Conservation (phyloP, 1,140 invertebrate species). For the Lordiphosa mommai region DNA sequence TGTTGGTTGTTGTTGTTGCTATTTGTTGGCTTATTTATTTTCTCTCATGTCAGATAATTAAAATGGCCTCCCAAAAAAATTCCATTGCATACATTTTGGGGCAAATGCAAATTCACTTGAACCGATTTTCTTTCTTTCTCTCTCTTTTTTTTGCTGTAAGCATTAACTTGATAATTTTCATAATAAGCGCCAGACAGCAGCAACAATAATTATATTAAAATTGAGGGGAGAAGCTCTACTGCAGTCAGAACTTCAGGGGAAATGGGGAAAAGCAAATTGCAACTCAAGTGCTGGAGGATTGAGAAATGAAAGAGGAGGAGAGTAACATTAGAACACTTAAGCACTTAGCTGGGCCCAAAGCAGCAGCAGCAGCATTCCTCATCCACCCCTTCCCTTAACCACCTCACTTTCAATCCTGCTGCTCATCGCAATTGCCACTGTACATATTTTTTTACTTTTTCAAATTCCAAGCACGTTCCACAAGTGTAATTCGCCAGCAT, state of each 20-base stretch:
- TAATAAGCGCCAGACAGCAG: slow-evolving; percentile 50
- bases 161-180: slow-evolving; percentile 63
- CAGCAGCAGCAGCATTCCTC: slow-evolving; percentile 4
- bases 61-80: slow-evolving; percentile 38
- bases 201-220: slow-evolving; percentile 65
- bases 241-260: not conserved
- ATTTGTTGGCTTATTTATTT: slow-evolving; percentile 40
- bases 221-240: slow-evolving; percentile 12
- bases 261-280: slow-evolving; percentile 37
- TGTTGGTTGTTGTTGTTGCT: slow-evolving; percentile 29
- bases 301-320: not conserved
- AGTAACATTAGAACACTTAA: slow-evolving; percentile 73
- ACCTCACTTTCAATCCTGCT: slow-evolving; percentile 1
- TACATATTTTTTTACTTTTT: slow-evolving; percentile 13
- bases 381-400: not conserved
- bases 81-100: slow-evolving; percentile 37
- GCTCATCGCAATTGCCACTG: slow-evolving; percentile 13
- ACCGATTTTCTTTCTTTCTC: slow-evolving; percentile 26
- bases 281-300: slow-evolving; percentile 22
- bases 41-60: slow-evolving; percentile 53
- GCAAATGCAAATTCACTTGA: slow-evolving; percentile 18
- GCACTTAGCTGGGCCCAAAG: slow-evolving; percentile 49
- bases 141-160: slow-evolving; percentile 21
- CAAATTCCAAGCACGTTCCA: slow-evolving; percentile 46
- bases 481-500: slow-evolving; percentile 44